Evolutionary conservation across 92 coral and sea anemone species (phyloP), one percentile per base, ranked within the genome.

Genomic region (Zoanthus sansibaricus): DNA sequence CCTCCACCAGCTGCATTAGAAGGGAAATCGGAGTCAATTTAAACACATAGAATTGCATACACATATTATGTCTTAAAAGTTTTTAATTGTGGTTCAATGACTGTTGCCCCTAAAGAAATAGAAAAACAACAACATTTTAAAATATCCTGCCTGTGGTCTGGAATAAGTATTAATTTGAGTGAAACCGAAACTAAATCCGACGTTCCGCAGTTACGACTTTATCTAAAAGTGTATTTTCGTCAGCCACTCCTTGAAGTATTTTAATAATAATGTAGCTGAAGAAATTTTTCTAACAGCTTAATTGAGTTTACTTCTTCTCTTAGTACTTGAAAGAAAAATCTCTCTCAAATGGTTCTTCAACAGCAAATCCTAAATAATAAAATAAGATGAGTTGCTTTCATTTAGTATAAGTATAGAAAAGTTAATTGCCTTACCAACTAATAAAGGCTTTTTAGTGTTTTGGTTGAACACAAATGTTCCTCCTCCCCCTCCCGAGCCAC

Each of bases 401-500:
- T 14, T 47, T 20, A 51, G 8, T 9, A 49, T 4, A 51, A 51
- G 3, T 51, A 25, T 15, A 66, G 31, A 4, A 18, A 77, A 9
- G 0, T 7, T 31, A 3, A 6, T 6, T 48, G 9, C 71, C 98
- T 70, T 86, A 94, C 98, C 98, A 30, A 92, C 86, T 83, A 94
- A 82, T 30, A 94, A 49, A 7, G 95, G 92, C 4, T 87, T 86
- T 87, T 94, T 79, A 1, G 72, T 91, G 77, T 92, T 92, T 51
- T 94, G 93, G 6, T 82, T 92, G 84, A 87, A 92, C 37, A 92
- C 90, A 75, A 94, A 94, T 8, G 93, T 83, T 31, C 98, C 98
- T 64, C 98, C 98, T 1, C 98, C 98, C 31, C 98, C 98, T 70
- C 98, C 98, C 37, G 98, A 92, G 78, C 98, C 98, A 20, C 98